Evolutionary conservation across 2,797 vertebrate genomes (phyloP), one percentile per base, ranked within the genome.

Genomic region (Champsocephalus gunnari): DNA sequence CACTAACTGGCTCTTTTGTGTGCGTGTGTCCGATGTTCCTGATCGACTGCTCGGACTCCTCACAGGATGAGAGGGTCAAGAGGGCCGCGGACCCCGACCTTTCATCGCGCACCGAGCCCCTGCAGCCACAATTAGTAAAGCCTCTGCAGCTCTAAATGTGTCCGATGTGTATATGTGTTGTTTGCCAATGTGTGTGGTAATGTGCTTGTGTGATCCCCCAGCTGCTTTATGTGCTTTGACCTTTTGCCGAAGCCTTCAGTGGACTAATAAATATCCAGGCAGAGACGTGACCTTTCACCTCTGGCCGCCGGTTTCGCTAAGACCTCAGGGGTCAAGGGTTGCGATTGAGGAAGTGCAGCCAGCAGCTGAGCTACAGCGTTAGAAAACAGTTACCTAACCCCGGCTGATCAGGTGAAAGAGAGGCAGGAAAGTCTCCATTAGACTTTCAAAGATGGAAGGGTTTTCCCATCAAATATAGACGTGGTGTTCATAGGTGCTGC

Each of bases 171-270:
- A 24, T 43, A 59, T 60, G 62, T 51, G n/a, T 75, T 80, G 77
- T 66, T 64, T 49, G 76, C 51, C 53, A 55, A 72, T 54, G 75
- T 84, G 80, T 59, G 83, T n/a, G 75, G 82, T 85, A 82, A 85
- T 85, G 83, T 74, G 66, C 62, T 49, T 11, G 68, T 77, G 80
- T 71, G 72, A 77, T 79, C 81, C 62, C 73, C 83, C 84, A 89
- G 87, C 89, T 87, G 89, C 90, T 89, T 89, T 68, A 86, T 80
- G 82, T 71, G 83, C 72, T 69, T 63, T 80, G 78, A 91, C 91
- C 81, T 92, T 91, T 38, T 82, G 59, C 69, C 63, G 77, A 82
- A 82, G 66, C 85, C 73, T 77, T 71, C 74, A 85, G 69, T 61
- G 70, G 57, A 78, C 87, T 81, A 86, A 93, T 91, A 90, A 90